These are phyloP conservation scores for Elachura formosa DNA, from an alignment of 2,113 vertebrate genomes.

Conservation along the genomic window DNA sequence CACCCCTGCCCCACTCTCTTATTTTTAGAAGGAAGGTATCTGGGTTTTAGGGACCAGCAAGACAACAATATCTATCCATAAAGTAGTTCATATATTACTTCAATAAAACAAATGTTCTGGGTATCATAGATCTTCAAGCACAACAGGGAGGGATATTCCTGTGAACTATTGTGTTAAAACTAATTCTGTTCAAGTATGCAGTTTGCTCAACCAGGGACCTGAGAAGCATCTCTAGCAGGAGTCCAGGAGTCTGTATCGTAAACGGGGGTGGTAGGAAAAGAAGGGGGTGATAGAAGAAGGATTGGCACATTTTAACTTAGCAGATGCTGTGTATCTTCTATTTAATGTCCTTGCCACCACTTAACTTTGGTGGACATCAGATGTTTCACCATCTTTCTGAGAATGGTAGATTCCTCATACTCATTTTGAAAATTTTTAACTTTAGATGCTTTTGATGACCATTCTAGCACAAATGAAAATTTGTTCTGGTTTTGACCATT, in stretches of 20 bases:
- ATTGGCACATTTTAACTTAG: background rate
- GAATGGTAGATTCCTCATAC: background rate
- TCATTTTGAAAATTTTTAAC: background rate
- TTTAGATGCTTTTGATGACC: background rate
- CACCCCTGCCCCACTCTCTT: rapidly evolving
- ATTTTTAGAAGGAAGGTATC: background rate
- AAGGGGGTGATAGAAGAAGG: background rate
- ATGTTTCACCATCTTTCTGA: background rate
- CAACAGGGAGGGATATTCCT: background rate
- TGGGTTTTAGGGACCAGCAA: background rate
- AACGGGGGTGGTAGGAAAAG: background rate
- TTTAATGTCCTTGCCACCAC: background rate
- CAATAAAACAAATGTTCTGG: background rate
- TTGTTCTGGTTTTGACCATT: background rate
- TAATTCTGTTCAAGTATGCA: background rate
- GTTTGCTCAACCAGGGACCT: background rate
- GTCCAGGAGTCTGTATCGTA: background rate
- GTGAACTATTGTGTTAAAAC: background rate
- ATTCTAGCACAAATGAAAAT: background rate
- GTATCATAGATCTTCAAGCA: background rate
- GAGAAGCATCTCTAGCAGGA: background rate
- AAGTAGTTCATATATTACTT: background rate
- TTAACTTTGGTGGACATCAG: background rate
- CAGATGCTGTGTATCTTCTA: background rate
- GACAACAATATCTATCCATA: background rate